Percentiles rank a stretch among this genome's conserved stretches.
These are phyloP conservation scores for Caenorhabditis remanei DNA, from an alignment of 1,140 invertebrate species.

Conservation along the genomic window DNA sequence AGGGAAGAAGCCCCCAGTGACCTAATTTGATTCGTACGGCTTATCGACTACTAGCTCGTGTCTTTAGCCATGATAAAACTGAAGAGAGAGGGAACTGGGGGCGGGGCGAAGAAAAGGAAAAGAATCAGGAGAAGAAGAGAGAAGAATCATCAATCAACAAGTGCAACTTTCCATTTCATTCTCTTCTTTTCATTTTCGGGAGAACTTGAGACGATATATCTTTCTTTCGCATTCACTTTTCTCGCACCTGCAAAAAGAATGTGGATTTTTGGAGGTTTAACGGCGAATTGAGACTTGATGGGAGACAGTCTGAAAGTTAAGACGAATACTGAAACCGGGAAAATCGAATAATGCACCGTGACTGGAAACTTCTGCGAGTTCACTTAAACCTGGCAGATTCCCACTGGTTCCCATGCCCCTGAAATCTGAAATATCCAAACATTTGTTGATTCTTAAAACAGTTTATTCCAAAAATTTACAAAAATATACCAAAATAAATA, in stretches of 20 bases:
- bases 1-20: neutral
- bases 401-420: too few species aligned
- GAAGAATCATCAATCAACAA: conserved; percentile 31
- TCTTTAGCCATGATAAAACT: conserved; percentile 11
- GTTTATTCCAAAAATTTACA: too few species aligned
- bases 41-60: neutral
- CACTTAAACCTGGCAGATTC: too few species aligned
- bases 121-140: neutral
- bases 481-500: too few species aligned
- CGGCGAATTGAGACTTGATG: too few species aligned
- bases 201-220: neutral
- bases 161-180: conserved; percentile 39
- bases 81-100: neutral
- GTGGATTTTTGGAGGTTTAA: too few species aligned
- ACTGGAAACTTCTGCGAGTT: too few species aligned
- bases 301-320: too few species aligned
- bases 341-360: too few species aligned
- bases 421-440: too few species aligned
- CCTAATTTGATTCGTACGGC: conserved; percentile 34
- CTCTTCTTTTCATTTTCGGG: neutral
- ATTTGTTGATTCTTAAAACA: too few species aligned
- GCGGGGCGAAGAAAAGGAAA: neutral
- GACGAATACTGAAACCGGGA: too few species aligned
- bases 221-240: conserved; percentile 7
- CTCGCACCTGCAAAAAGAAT: neutral